Base-by-base conservation (phyloP, 1,140 invertebrate genomes). In the Tenebrio molitor region DNA sequence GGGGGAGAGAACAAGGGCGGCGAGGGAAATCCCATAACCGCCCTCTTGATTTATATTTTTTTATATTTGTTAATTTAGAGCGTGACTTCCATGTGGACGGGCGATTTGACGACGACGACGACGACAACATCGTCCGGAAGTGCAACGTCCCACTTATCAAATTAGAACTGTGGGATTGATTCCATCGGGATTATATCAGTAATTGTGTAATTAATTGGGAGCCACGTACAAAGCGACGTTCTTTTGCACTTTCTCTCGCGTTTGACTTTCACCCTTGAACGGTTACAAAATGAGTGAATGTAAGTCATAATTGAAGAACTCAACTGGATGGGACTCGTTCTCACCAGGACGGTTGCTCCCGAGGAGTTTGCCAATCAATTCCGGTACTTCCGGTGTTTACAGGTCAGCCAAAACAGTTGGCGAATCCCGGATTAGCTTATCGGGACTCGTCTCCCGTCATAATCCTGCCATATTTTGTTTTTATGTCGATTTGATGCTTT, bases 51-150 rank as follows among this genome's bases (percentile, higher is more conserved):
- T 78, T 78, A 78, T 78, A 76, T 74, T 75, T 78, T 71, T 78
- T 78, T 78, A 76, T 78, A 75, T 78, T 76, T 78, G 76, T 78
- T 78, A 78, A 78, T 78, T 78, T 72, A 78, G 76, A 70, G 74
- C 76, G 76, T 78, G 76, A 78, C 75, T 73, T 50, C 64, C 69
- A 70, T 77, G 46, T 63, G 50, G 76, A 77, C 73, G 29, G 25
- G 29, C 50, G 29, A 58, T 29, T 58, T 58, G 21, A 58, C 25
- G 50, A n/a, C n/a, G n/a, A n/a, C n/a, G n/a, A n/a, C n/a, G n/a
- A n/a, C n/a, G n/a, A n/a, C n/a, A n/a, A n/a, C n/a, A n/a, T n/a
- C n/a, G n/a, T n/a, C n/a, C n/a, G n/a, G n/a, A 58, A 2, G 50
- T 58, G 12, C 50, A 29, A 15, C 50, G 44, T 17, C 44, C 21